Percentiles rank a stretch among this genome's conserved stretches.
Evolutionary conservation across 2,888 invertebrate species (phyloP).

Genomic region (Apeira syringaria): DNA sequence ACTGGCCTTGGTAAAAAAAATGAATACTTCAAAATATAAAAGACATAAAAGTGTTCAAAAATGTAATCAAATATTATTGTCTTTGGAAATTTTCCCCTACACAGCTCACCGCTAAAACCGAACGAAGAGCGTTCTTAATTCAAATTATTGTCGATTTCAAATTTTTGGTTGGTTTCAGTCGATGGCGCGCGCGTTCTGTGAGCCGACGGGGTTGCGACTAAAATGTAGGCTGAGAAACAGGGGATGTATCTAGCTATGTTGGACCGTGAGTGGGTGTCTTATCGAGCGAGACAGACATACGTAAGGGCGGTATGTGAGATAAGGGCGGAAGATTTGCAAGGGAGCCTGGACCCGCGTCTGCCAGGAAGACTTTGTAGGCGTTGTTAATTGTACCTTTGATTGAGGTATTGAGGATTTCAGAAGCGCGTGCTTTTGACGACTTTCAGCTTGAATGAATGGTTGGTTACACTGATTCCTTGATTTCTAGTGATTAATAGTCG

Average conservation of each 20-base stretch:
- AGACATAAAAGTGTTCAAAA: too few relatives aligned
- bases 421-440: constrained; percentile 40
- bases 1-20: constrained; percentile 29
- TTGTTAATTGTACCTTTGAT: constrained; percentile 66
- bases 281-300: constrained; percentile 45
- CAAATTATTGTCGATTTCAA: constrained; percentile 22
- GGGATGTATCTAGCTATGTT: constrained; percentile 51
- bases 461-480: neutral
- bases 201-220: constrained; percentile 58
- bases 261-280: constrained; percentile 67
- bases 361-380: constrained; percentile 74
- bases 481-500: neutral
- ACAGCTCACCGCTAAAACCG: constrained; percentile 12
- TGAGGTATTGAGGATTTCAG: constrained; percentile 66
- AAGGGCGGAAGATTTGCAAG: constrained; percentile 41
- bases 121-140: constrained; percentile 16
- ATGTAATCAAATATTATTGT: constrained; percentile 5
- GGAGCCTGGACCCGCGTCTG: constrained; percentile 56
- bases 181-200: constrained; percentile 36
- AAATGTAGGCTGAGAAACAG: constrained; percentile 63
- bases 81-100: constrained; percentile 3
- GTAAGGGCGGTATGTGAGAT: constrained; percentile 24
- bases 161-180: neutral
- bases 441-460: neutral
- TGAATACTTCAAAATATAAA: constrained; percentile 12